phyloP scores from a whole-genome alignment of 1,140 invertebrate species.

The Brachionus rubens region DNA sequence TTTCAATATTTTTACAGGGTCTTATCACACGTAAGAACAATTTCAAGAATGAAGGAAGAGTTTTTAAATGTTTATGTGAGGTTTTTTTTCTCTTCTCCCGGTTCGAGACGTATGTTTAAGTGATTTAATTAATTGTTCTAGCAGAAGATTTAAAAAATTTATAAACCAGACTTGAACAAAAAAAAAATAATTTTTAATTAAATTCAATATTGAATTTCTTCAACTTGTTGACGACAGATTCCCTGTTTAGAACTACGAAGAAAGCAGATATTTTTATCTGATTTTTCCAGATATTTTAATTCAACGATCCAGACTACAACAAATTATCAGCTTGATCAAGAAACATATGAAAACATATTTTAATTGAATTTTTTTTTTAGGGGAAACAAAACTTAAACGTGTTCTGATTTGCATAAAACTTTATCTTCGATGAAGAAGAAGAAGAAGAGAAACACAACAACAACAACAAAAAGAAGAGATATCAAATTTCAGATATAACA shows the following conservation, averaged over 20 bases:
- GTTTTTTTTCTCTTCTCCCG: too few species aligned
- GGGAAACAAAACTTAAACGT: too few species aligned
- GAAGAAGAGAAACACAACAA: too few species aligned
- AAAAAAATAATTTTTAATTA: neutral
- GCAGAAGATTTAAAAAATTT: neutral
- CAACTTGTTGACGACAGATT: neutral
- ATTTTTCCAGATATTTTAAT: constrained; percentile 8
- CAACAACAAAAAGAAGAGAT: too few species aligned
- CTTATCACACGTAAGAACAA: too few species aligned
- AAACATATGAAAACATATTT: constrained; percentile 1
- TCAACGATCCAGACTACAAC: neutral
- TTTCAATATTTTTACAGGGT: neutral
- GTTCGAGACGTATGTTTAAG: too few species aligned
- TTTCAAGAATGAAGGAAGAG: too few species aligned
- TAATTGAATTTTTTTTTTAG: constrained; percentile 10
- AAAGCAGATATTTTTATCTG: neutral
- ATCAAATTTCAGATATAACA: constrained; percentile 23
- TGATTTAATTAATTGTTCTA: neutral
- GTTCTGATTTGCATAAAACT: constrained; percentile 23
- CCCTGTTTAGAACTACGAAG: neutral
- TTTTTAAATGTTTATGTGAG: too few species aligned
- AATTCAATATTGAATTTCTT: constrained; percentile 26
- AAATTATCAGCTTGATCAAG: constrained; percentile 10
- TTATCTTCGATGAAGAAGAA: too few species aligned
- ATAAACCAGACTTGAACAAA: too few species aligned